Conservation (phyloP, 2,888 invertebrate genomes). For the Cabera pusaria region DNA sequence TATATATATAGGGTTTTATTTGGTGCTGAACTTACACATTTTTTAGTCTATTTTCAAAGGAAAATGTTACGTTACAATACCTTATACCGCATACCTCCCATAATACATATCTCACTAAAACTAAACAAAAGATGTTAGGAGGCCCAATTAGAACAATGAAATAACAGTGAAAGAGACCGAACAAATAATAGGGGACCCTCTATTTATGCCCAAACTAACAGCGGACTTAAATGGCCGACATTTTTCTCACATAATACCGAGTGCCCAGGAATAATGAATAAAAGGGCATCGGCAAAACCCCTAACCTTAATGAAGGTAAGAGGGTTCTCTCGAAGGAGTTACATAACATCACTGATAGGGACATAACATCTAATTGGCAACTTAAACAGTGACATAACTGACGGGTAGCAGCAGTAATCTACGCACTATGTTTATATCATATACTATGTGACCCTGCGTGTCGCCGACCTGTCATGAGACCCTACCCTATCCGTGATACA, state of each 20-base stretch:
- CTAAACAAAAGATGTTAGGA: slow-evolving; percentile 33
- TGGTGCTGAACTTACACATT: too few species aligned
- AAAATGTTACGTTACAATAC: slow-evolving; percentile 3
- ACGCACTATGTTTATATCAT: slow-evolving; percentile 33
- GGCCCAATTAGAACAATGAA: slow-evolving; percentile 36
- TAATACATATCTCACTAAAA: slow-evolving; percentile 22
- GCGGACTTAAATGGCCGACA: slow-evolving; percentile 54
- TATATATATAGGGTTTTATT: too few species aligned
- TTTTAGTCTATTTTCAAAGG: slow-evolving; percentile 10
- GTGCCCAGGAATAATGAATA: slow-evolving; percentile 70
- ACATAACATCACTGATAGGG: slow-evolving; percentile 64
- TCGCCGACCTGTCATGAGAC: slow-evolving; percentile 39
- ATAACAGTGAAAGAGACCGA: slow-evolving; percentile 34
- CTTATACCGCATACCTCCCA: slow-evolving; percentile 23
- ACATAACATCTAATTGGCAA: slow-evolving; percentile 74
- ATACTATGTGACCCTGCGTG: slow-evolving; percentile 38
- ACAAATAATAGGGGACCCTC: slow-evolving; percentile 37
- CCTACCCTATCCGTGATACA: slow-evolving; percentile 35
- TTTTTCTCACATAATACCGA: slow-evolving; percentile 62
- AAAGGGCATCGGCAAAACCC: slow-evolving; percentile 49
- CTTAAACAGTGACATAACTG: slow-evolving; percentile 48
- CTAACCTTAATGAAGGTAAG: slow-evolving; percentile 64
- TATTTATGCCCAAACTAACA: slow-evolving; percentile 55
- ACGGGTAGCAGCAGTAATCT: slow-evolving; percentile 44
- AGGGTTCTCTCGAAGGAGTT: slow-evolving; percentile 60